These are phyloP conservation scores for Sycobia sp. DNA, from an alignment of 1,140 invertebrate species.

Conservation along the genomic window DNA sequence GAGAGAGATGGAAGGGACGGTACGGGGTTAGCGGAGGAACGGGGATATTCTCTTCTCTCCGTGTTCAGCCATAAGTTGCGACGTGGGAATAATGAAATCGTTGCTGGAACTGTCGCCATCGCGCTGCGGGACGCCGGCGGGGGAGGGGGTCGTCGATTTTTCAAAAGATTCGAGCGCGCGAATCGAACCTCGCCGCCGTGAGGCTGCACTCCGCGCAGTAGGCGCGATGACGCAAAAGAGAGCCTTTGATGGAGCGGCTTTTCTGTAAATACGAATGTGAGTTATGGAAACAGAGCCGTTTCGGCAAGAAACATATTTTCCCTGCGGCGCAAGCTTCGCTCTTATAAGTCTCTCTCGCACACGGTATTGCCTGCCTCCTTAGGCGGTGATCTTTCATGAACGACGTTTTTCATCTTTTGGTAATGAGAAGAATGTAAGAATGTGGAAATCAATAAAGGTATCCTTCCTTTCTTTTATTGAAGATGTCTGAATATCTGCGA, in stretches of 20 bases:
- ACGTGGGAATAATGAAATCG: slow-evolving; percentile 37
- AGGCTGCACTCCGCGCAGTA: background rate
- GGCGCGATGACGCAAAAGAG: background rate
- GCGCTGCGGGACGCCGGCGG: slow-evolving; percentile 14
- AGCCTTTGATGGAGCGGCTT: background rate
- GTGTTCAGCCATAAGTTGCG: slow-evolving; percentile 17
- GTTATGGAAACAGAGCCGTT: background rate
- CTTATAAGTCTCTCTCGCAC: too few relatives aligned
- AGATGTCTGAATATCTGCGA: too few relatives aligned
- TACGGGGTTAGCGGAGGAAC: too few relatives aligned
- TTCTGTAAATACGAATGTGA: background rate
- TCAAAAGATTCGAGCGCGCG: slow-evolving; percentile 18
- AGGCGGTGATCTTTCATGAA: too few relatives aligned
- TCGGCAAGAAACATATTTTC: background rate
- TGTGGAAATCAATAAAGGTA: too few relatives aligned
- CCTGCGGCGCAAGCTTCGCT: too few relatives aligned
- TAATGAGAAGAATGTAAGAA: too few relatives aligned
- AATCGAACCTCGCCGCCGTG: background rate
- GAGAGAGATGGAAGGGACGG: too few relatives aligned
- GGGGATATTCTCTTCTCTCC: background rate
- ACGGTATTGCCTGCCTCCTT: too few relatives aligned
- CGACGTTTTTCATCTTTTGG: too few relatives aligned
- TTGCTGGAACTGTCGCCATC: slow-evolving; percentile 31
- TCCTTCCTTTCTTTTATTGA: too few relatives aligned
- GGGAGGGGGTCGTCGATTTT: slow-evolving; percentile 2